Evolutionary conservation across 30 jellyfish, hydroid and myxozoan genomes (phyloP).

Genomic region (Sanderia malayensis): DNA sequence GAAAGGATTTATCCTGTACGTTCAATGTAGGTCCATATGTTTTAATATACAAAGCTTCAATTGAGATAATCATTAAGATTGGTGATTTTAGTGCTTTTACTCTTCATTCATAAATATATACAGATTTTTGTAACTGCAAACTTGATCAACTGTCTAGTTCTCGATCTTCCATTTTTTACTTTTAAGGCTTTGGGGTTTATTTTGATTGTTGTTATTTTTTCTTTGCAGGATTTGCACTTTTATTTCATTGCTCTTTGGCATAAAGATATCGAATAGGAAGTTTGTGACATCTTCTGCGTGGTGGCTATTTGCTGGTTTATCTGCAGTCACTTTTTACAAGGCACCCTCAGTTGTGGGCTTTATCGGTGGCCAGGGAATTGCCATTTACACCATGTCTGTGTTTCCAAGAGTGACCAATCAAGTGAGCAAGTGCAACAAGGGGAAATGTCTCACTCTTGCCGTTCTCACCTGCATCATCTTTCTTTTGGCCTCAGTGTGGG

Average conservation of each 20-base stretch:
- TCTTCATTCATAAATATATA: no score
- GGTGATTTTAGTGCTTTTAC: background rate
- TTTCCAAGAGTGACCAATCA: slow-evolving; percentile 35
- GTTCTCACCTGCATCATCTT: slow-evolving; percentile 9
- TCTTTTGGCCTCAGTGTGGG: slow-evolving; percentile 67
- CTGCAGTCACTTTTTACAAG: slow-evolving; percentile 37
- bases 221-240: slow-evolving; percentile 15
- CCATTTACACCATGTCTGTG: slow-evolving; percentile 30
- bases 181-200: background rate
- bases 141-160: background rate
- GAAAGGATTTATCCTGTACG: no score
- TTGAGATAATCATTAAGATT: background rate
- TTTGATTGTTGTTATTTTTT: background rate
- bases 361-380: slow-evolving; percentile 49
- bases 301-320: slow-evolving; percentile 50
- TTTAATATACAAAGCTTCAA: no score
- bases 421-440: slow-evolving; percentile 20
- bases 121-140: background rate
- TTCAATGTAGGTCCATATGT: no score
- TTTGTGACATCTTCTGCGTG: slow-evolving; percentile 17
- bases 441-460: slow-evolving; percentile 43
- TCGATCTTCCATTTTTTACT: background rate
- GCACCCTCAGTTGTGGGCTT: slow-evolving; percentile 35
- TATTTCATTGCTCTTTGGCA: slow-evolving; percentile 39
- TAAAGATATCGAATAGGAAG: slow-evolving; percentile 8